Percentiles rank a stretch among this genome's conserved stretches.
Conservation (phyloP, 2,888 invertebrate species). For the Ferrisia virgata region DNA sequence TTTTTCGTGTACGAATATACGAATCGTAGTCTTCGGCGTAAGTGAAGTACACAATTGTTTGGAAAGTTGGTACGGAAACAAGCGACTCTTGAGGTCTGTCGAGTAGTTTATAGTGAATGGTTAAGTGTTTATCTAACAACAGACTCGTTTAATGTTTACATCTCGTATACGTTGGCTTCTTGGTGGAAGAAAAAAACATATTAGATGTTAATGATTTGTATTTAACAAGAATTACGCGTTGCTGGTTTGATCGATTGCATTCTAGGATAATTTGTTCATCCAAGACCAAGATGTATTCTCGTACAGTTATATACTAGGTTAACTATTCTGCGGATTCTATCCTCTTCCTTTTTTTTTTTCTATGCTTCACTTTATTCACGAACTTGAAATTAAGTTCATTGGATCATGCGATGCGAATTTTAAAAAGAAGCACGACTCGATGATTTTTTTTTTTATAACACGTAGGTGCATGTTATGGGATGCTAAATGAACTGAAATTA, state of each 20-base stretch:
- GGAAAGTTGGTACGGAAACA: background rate
- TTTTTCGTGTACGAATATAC: background rate
- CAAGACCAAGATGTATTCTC: too few relatives aligned
- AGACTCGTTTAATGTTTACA: background rate
- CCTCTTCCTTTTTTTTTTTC: background rate
- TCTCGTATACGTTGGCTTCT: background rate
- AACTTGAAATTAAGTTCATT: background rate
- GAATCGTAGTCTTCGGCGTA: too few relatives aligned
- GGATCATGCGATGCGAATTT: background rate
- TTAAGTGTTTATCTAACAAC: background rate
- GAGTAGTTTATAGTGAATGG: background rate
- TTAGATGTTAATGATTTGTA: slow-evolving; percentile 1
- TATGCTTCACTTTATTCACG: background rate
- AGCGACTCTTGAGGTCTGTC: background rate
- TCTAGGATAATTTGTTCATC: background rate
- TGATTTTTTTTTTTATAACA: background rate
- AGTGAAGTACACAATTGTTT: background rate
- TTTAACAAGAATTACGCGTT: background rate
- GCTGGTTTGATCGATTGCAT: background rate
- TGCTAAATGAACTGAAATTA: background rate
- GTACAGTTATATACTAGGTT: background rate
- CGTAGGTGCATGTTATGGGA: background rate
- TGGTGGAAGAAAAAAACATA: background rate
- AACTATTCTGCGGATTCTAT: background rate
- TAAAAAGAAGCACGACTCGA: background rate